Base-by-base conservation (phyloP, 2,888 invertebrate species). In the Heliothis peltigera region DNA sequence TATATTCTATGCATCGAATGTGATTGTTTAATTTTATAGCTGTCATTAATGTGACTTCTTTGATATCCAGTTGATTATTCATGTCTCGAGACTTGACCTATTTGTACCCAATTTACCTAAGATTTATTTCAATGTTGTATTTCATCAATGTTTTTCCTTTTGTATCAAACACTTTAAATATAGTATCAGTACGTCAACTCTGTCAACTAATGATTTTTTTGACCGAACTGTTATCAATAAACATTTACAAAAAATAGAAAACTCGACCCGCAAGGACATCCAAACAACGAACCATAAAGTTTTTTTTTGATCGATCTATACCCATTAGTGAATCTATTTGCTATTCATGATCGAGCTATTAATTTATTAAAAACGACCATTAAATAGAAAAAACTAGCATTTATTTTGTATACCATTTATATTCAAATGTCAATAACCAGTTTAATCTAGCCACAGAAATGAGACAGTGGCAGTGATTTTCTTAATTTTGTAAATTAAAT, bases 391-490 rank as follows among this genome's bases (percentile, higher is more conserved):
- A 74, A 81, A 77, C 80, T 72, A 79, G 80, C 79, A 82, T 82
- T 84, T 73, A 68, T 78, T 80, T 83, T 81, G 82, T 85, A 85
- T 80, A 83, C 81, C 65, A 67, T 76, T 80, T 74, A 85, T 86
- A 86, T 89, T 86, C 72, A 85, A 87, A 89, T 84, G 71, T 75
- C 77, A 75, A 70, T 79, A 87, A 86, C 87, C 75, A 82, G 88
- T 86, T 88, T 75, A 73, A 60, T 58, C 64, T 77, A 64, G 77
- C 66, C 75, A 77, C 61, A 65, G 69, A 60, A 57, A 67, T 63
- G 67, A 70, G 75, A 73, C 72, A 67, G 61, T 78, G 70, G 62
- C 70, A 64, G 66, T 58, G 70, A 75, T 79, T 75, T 82, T 75
- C 56, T 55, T 85, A 86, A 87, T 70, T 83, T n/a, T n/a, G n/a